phyloP scores from a whole-genome alignment of 2,113 vertebrate genomes.

The Sylvilagus bachmani region DNA sequence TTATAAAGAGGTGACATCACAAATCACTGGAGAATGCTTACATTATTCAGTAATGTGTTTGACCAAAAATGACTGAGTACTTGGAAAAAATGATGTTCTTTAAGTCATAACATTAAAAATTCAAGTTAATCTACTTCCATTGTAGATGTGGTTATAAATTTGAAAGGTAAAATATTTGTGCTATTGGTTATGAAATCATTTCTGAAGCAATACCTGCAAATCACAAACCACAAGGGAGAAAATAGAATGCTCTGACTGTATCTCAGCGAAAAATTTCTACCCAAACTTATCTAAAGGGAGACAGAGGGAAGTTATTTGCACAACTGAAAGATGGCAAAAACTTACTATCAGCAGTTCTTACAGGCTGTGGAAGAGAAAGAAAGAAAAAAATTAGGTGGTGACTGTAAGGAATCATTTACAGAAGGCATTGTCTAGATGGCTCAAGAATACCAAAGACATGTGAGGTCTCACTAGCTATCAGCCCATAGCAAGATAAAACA shows the following conservation, averaged over 20 bases:
- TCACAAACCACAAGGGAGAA: background rate
- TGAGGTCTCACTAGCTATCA: background rate
- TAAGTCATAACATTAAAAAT: background rate
- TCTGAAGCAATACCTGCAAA: background rate
- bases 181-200: background rate
- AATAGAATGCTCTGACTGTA: background rate
- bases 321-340: background rate
- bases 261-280: background rate
- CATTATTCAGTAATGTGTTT: background rate
- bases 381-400: background rate
- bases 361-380: fast-evolving
- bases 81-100: background rate
- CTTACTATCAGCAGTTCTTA: background rate
- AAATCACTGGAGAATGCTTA: background rate
- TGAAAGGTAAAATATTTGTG: slow-evolving; percentile 29
- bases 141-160: background rate
- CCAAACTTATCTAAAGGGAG: background rate
- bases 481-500: slow-evolving; percentile 36
- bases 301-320: background rate
- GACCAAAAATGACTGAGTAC: slow-evolving; percentile 4
- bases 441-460: background rate
- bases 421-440: background rate
- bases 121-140: background rate
- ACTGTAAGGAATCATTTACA: background rate
- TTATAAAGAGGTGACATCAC: background rate